Evolutionary conservation across 2,888 invertebrate genomes (phyloP).

Genomic region (Apamea monoglypha): DNA sequence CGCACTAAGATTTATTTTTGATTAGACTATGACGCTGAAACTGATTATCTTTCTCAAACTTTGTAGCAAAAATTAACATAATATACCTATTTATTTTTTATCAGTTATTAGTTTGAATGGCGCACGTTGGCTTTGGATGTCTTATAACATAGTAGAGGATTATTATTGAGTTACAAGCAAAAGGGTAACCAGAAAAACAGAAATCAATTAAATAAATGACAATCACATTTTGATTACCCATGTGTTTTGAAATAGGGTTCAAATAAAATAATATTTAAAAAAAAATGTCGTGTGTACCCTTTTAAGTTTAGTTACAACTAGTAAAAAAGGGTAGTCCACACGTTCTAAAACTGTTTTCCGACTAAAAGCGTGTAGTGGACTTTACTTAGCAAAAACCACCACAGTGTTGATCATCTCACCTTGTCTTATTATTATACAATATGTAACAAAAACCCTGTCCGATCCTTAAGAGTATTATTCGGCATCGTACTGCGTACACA

Average conservation of each 20-base stretch:
- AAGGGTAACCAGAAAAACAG: background rate
- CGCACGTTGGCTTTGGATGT: background rate
- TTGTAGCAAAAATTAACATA: constrained; percentile 12
- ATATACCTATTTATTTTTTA: background rate
- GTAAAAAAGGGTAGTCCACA: background rate
- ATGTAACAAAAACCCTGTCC: no score
- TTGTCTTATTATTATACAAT: no score
- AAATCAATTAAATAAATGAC: background rate
- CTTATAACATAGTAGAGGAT: background rate
- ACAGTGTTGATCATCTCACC: background rate
- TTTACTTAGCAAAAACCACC: background rate
- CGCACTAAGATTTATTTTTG: background rate
- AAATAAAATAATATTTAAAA: no score
- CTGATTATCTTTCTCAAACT: constrained; percentile 9
- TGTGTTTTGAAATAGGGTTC: background rate
- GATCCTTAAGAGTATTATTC: no score
- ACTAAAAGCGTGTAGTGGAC: background rate
- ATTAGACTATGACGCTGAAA: constrained; percentile 13
- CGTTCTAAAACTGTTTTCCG: background rate
- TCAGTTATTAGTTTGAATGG: constrained; percentile 8
- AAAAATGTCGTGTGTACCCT: background rate
- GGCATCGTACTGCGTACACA: no score
- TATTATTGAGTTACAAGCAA: background rate
- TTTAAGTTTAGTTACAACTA: no score
- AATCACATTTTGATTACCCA: background rate